Conservation (phyloP, 2,113 vertebrate genomes). For the Trichechus manatus region DNA sequence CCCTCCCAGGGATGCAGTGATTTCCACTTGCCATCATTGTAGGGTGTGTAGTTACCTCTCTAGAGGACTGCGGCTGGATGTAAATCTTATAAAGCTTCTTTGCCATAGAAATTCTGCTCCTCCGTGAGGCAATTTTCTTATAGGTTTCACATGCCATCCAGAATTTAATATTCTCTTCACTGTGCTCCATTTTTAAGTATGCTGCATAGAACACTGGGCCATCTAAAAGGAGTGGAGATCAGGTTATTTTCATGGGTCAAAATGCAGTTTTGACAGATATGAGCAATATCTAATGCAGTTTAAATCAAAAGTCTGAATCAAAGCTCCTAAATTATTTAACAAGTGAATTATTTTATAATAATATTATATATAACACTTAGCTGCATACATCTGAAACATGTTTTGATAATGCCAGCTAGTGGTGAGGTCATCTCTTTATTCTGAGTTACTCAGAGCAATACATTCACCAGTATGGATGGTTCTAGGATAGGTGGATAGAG, state of each 20-base stretch:
- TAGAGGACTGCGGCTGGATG: conserved; percentile 84
- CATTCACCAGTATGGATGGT: not conserved
- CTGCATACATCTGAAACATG: not conserved
- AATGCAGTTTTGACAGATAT: not conserved
- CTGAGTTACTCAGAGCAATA: not conserved
- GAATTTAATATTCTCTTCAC: conserved; percentile 86
- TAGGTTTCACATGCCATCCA: conserved; percentile 86
- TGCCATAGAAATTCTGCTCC: conserved; percentile 80
- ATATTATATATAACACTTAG: not conserved
- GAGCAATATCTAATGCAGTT: not conserved
- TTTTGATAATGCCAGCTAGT: not conserved
- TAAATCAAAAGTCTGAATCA: conserved; percentile 27
- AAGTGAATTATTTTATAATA: not conserved
- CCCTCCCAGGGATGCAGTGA: not conserved
- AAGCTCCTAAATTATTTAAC: not conserved
- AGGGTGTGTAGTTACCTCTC: conserved; percentile 76
- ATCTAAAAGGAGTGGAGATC: conserved; percentile 79
- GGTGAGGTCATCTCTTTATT: not conserved
- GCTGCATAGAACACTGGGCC: conserved; percentile 80
- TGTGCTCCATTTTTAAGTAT: conserved; percentile 86
- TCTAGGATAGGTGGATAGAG: not conserved
- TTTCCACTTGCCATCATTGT: not conserved
- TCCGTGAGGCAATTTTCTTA: conserved; percentile 82
- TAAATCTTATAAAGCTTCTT: conserved; percentile 85
- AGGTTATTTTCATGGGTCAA: not conserved